Evolutionary conservation across 2,113 vertebrate genomes (phyloP).

Genomic region (Narcine bancroftii): DNA sequence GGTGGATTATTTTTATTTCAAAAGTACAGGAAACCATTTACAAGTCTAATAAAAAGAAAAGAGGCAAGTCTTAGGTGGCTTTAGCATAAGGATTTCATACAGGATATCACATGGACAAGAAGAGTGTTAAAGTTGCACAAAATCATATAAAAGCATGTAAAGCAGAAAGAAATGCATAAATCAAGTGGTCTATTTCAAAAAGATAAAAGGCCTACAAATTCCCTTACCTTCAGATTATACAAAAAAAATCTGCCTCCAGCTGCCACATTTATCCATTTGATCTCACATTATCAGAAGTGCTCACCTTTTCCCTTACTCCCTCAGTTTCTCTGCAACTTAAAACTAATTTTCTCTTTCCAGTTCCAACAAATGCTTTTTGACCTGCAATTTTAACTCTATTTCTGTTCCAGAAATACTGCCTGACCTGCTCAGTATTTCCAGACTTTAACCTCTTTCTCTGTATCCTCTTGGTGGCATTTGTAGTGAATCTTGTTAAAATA

Average conservation of each 20-base stretch:
- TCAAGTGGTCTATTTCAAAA: neutral
- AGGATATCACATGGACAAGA: neutral
- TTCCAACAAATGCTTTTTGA: too few relatives aligned
- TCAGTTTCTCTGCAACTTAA: neutral
- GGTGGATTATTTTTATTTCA: too few relatives aligned
- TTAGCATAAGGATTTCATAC: neutral
- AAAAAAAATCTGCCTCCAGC: neutral
- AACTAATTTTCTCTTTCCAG: too few relatives aligned
- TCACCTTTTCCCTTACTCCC: neutral
- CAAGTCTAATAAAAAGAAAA: neutral
- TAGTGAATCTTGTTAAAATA: too few relatives aligned
- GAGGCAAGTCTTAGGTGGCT: neutral
- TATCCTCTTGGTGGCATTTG: too few relatives aligned
- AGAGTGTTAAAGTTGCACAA: neutral
- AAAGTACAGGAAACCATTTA: neutral
- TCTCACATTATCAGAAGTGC: neutral
- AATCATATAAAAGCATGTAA: neutral
- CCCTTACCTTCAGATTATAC: too few relatives aligned
- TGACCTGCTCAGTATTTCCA: too few relatives aligned
- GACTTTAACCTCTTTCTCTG: too few relatives aligned
- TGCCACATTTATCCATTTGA: neutral
- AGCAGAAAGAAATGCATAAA: neutral
- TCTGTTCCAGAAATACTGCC: too few relatives aligned
- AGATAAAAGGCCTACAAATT: neutral
- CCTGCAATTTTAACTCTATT: too few relatives aligned